Base-by-base conservation (phyloP, 1,140 invertebrate genomes). In the Drosophila ananassae region DNA sequence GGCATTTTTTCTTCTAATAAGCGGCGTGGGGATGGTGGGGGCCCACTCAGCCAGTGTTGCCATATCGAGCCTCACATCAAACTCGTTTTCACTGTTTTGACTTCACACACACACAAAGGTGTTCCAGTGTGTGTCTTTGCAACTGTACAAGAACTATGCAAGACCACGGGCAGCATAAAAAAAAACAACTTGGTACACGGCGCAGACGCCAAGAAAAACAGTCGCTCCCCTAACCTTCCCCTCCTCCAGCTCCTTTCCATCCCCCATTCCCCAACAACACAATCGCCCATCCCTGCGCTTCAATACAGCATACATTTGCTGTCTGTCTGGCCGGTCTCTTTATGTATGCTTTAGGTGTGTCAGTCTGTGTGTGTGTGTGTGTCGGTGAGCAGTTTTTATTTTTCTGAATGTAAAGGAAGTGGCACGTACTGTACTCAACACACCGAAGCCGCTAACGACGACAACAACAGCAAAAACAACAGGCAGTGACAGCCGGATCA, bases 321-420 rank as follows among this genome's bases (percentile, higher is more conserved):
- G 60, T 66, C 80, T 75, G 71, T 79, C 77, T 75, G 74, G 50
- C 51, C 60, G 48, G 58, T 54, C 54, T 59, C 56, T 78, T 59
- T 79, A 56, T 63, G 53, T 41, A 37, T 72, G 53, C 67, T 67
- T 58, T 64, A 21, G 60, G 46, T 62, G 52, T 59, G 39, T 67
- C 46, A 51, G 13, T 63, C 39, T 7, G 12, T 25, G 24, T 54
- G 9, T 37, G 47, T 37, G 47, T 53, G 44, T 59, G 24, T 67
- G 44, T 64, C 52, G 74, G 82, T 64, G 73, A 84, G 58, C 68
- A 77, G 72, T 87, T 89, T 87, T 89, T 89, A 83, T 89, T 89
- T 89, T 89, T 89, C 83, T 89, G 83, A 89, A 89, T 89, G 83
- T 84, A 89, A 89, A 89, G 83, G 83, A 89, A 89, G 83, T 89